These are phyloP conservation scores for Epinephelus cyanopodus DNA, from an alignment of 2,113 vertebrate species.

Conservation along the genomic window DNA sequence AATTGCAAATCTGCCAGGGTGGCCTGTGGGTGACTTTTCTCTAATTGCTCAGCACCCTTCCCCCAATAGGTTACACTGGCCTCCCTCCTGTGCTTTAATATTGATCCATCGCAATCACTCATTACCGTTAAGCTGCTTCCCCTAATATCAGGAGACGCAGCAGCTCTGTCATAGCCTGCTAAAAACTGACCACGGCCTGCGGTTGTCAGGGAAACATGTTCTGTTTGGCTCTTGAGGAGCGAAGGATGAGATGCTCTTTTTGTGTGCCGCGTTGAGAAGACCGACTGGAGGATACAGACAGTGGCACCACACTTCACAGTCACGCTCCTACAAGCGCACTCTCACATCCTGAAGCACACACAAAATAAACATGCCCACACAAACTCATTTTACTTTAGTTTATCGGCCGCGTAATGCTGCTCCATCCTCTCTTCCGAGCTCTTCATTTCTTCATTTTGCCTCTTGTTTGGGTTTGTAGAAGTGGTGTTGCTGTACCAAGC, in stretches of 20 bases:
- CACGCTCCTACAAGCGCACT: constrained; percentile 49
- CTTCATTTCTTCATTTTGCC: constrained; percentile 19
- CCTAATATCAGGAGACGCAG: constrained; percentile 32
- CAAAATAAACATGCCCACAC: constrained; percentile 71
- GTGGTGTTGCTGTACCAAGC: constrained; percentile 27
- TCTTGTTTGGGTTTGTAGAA: constrained; percentile 40
- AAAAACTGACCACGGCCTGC: constrained; percentile 47
- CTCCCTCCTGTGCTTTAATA: constrained; percentile 29
- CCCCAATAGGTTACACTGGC: constrained; percentile 25
- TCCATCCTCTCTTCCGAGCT: not conserved
- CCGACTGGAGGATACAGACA: constrained; percentile 57
- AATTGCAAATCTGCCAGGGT: constrained; percentile 36
- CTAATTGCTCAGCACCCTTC: constrained; percentile 51
- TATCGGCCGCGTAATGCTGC: not conserved
- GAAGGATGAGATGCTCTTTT: constrained; percentile 73
- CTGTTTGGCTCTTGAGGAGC: constrained; percentile 70
- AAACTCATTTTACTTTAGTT: constrained; percentile 25
- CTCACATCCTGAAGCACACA: constrained; percentile 53
- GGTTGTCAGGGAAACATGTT: constrained; percentile 76
- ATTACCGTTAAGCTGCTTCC: constrained; percentile 31
- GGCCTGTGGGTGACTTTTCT: constrained; percentile 44
- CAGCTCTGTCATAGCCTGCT: constrained; percentile 49
- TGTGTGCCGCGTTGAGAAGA: constrained; percentile 36
- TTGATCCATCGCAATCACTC: constrained; percentile 51
- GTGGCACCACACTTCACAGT: constrained; percentile 65